phyloP scores from a whole-genome alignment of 1,140 invertebrate genomes.

The Eumaeus atala region DNA sequence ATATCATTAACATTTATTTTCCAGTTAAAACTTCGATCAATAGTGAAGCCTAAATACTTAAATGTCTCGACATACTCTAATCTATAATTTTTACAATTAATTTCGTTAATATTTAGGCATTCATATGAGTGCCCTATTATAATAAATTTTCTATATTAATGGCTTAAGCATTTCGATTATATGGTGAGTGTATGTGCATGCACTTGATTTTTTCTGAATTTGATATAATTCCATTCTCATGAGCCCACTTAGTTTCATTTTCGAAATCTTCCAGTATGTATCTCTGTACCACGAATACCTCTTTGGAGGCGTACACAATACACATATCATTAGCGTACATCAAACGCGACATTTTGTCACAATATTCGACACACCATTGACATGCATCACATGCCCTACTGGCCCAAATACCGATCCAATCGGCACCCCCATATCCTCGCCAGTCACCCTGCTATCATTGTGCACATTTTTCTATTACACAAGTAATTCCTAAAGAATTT shows the following conservation, averaged over 20 bases:
- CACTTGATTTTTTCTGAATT: background rate
- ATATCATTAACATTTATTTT: slow-evolving; percentile 14
- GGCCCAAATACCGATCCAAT: slow-evolving; percentile 21
- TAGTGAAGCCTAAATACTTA: background rate
- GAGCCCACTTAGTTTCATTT: slow-evolving; percentile 1
- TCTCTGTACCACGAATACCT: background rate
- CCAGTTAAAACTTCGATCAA: slow-evolving; percentile 19
- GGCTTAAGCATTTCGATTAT: background rate
- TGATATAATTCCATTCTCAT: slow-evolving; percentile 3
- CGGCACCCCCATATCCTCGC: slow-evolving; percentile 16
- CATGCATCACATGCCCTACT: slow-evolving; percentile 23
- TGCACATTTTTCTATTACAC: background rate
- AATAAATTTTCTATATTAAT: no score
- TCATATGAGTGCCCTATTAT: slow-evolving; percentile 4
- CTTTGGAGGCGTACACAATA: background rate
- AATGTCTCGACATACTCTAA: background rate
- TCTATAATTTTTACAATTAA: background rate
- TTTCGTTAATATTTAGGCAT: background rate
- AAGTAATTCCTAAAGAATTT: slow-evolving; percentile 3
- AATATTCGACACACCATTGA: slow-evolving; percentile 20
- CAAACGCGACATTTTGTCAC: slow-evolving; percentile 1
- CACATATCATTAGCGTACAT: slow-evolving; percentile 16
- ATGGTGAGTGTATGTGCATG: background rate
- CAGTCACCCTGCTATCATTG: slow-evolving; percentile 4
- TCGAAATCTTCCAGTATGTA: background rate